Conservation (phyloP, 2,888 invertebrate genomes). For the Zootermopsis nevadensis region DNA sequence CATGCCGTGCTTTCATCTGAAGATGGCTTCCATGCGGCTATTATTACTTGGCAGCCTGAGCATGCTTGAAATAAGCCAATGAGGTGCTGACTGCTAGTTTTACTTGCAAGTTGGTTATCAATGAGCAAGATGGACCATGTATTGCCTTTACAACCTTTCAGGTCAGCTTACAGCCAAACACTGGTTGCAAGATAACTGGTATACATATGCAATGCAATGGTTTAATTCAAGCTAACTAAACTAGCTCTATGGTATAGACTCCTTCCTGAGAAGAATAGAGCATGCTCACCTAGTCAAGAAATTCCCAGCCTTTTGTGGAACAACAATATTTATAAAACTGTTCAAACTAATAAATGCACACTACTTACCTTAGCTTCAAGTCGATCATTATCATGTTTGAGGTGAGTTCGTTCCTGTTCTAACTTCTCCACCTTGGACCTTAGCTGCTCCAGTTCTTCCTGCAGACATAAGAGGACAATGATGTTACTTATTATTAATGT, state of each 20-base stretch:
- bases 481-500: no score
- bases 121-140: background rate
- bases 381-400: constrained; percentile 90
- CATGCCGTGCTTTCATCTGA: background rate
- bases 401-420: constrained; percentile 84
- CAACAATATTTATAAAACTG: background rate
- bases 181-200: background rate
- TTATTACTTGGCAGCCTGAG: constrained; percentile 5
- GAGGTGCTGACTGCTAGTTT: background rate
- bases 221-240: no score
- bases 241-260: no score
- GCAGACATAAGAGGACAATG: constrained; percentile 57
- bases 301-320: no score
- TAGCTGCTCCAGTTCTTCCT: constrained; percentile 89
- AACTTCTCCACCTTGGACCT: constrained; percentile 86
- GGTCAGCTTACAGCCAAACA: no score
- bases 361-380: constrained; percentile 88
- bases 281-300: no score
- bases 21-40: background rate
- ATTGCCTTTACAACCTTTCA: no score
- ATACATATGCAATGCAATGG: no score
- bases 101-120: background rate
- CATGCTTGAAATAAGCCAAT: background rate
- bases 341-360: background rate
- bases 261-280: no score